Evolutionary conservation across 2,888 invertebrate species (phyloP).

Genomic region (Drosophila infuscata): DNA sequence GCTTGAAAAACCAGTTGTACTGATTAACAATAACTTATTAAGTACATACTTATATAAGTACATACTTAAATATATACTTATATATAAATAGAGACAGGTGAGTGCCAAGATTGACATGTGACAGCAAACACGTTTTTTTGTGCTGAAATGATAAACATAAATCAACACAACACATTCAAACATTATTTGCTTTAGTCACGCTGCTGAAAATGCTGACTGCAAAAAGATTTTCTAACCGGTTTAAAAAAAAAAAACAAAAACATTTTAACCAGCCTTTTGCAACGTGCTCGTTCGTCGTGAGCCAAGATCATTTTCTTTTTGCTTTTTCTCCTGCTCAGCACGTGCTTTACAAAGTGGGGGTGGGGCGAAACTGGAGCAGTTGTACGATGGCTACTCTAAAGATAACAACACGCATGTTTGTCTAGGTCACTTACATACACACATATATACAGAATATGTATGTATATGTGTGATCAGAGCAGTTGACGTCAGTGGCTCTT

Average conservation of each 20-base stretch:
- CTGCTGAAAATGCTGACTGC: constrained; percentile 39
- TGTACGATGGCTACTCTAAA: constrained; percentile 54
- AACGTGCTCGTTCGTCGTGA: constrained; percentile 13
- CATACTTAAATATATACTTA: neutral
- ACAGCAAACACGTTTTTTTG: constrained; percentile 37
- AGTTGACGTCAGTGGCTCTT: constrained; percentile 25
- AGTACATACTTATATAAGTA: neutral
- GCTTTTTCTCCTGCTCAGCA: constrained; percentile 62
- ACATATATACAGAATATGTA: neutral
- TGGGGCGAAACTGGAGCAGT: constrained; percentile 7
- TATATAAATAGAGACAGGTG: neutral
- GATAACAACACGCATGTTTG: constrained; percentile 51
- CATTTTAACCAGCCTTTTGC: constrained; percentile 55
- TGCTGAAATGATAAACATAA: constrained; percentile 1
- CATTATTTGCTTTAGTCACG: constrained; percentile 64
- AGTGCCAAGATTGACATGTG: constrained; percentile 27
- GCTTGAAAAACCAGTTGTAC: neutral
- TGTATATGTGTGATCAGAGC: constrained; percentile 16
- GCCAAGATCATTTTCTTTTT: constrained; percentile 59
- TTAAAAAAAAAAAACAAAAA: constrained; percentile 25
- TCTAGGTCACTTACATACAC: constrained; percentile 66
- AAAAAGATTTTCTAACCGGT: constrained; percentile 75
- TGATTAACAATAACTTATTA: neutral
- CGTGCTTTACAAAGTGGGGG: constrained; percentile 43
- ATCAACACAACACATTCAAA: constrained; percentile 32